phyloP scores from a whole-genome alignment of 2,888 invertebrate species.

The Osmoderma eremita region DNA sequence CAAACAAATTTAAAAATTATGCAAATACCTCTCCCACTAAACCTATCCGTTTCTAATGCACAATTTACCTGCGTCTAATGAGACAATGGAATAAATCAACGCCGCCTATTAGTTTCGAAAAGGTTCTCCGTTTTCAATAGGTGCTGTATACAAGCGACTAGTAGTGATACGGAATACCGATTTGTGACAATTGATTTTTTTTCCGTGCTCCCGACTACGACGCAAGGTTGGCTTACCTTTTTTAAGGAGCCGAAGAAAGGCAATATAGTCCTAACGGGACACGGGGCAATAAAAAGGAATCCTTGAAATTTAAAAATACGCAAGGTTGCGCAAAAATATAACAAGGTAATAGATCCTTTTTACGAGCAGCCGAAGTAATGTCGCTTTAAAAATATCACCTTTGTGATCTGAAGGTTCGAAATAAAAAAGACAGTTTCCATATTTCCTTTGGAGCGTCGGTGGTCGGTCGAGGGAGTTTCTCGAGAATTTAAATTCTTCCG shows the following conservation, averaged over 20 bases:
- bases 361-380: conserved; percentile 34
- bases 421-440: conserved; percentile 33
- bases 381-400: conserved; percentile 34
- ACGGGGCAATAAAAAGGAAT: conserved; percentile 34
- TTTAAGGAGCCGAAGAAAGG: conserved; percentile 2
- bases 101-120: conserved; percentile 18
- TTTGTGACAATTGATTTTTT: conserved; percentile 32
- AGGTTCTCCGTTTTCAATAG: conserved; percentile 31
- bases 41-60: conserved; percentile 23
- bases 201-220: neutral
- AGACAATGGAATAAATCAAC: conserved; percentile 31
- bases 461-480: neutral
- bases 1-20: conserved; percentile 28
- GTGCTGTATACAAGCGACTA: too few relatives aligned
- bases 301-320: conserved; percentile 41
- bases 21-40: conserved; percentile 16
- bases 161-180: conserved; percentile 19
- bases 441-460: conserved; percentile 24
- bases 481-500: conserved; percentile 27
- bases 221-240: conserved; percentile 22
- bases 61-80: conserved; percentile 30
- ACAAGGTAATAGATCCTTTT: conserved; percentile 40
- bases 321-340: conserved; percentile 41
- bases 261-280: conserved; percentile 29
- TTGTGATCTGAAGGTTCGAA: conserved; percentile 35